Conservation (phyloP, 2,113 vertebrate species). For the Anas platyrhynchos region DNA sequence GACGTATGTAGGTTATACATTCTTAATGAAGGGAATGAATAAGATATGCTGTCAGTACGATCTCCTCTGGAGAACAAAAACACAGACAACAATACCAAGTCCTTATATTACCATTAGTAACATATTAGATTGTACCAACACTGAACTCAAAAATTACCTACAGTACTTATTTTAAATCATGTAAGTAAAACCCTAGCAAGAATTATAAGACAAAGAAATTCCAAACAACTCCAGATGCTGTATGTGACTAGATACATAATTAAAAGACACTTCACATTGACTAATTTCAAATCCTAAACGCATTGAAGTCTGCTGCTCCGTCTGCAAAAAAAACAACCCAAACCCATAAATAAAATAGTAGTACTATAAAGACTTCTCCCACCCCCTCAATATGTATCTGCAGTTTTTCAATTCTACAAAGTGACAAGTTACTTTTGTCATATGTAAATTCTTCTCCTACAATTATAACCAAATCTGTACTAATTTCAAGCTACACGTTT, state of each 20-base stretch:
- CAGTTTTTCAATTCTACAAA: not conserved
- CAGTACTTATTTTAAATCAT: not conserved
- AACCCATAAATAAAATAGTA: not conserved
- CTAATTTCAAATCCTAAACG: not conserved
- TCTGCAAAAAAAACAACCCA: not conserved
- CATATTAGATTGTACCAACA: not conserved
- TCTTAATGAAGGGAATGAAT: not conserved
- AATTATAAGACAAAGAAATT: not conserved
- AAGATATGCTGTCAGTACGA: not conserved
- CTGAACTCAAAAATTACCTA: not conserved
- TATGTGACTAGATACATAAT: not conserved
- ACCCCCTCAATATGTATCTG: not conserved
- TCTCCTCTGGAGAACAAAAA: not conserved
- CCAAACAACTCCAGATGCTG: not conserved
- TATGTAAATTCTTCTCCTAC: not conserved
- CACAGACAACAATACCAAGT: not conserved
- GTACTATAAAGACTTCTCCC: not conserved
- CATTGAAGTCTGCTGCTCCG: not conserved
- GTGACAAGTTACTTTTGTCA: not conserved
- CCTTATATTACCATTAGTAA: not conserved
- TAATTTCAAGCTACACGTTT: not conserved
- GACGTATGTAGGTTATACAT: not conserved
- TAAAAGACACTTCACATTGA: not conserved
- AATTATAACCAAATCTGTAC: not conserved
- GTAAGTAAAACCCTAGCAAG: not conserved